These are phyloP conservation scores for Bambusicola thoracicus DNA, from an alignment of 2,113 vertebrate species.

Conservation along the genomic window DNA sequence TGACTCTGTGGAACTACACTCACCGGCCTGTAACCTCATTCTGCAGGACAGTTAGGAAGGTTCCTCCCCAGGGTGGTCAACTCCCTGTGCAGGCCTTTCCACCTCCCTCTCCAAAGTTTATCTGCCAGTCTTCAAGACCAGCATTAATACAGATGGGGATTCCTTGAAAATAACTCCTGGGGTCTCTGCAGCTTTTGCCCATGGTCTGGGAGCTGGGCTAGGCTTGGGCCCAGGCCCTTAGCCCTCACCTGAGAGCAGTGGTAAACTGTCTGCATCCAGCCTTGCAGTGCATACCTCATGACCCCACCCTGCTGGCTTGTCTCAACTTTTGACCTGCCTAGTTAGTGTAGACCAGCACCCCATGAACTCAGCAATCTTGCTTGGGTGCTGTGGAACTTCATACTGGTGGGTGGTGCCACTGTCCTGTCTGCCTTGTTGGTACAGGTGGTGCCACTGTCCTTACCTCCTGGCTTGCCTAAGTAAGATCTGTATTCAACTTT, in stretches of 20 bases:
- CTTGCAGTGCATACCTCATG: neutral
- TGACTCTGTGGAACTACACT: too few species aligned
- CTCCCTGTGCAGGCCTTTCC: neutral
- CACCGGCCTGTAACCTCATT: neutral
- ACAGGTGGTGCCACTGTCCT: neutral
- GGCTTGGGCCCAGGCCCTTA: neutral
- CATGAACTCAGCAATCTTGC: neutral
- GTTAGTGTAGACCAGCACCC: accelerated
- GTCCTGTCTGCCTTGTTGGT: neutral
- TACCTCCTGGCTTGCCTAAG: neutral
- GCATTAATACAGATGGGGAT: neutral
- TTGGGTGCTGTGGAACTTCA: neutral
- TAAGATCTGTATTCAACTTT: neutral
- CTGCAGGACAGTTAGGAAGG: neutral
- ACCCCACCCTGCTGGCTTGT: neutral
- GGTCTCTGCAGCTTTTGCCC: neutral
- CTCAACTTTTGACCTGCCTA: neutral
- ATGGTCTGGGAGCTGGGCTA: accelerated
- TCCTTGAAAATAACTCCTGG: neutral
- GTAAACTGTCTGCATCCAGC: neutral
- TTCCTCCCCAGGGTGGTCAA: neutral
- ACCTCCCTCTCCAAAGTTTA: neutral
- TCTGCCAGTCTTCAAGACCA: neutral
- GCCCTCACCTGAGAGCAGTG: neutral
- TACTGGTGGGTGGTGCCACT: neutral